Percentiles rank a stretch among this genome's conserved stretches.
Conservation (phyloP, 2,797 vertebrate genomes). For the Cossypha caffra region DNA sequence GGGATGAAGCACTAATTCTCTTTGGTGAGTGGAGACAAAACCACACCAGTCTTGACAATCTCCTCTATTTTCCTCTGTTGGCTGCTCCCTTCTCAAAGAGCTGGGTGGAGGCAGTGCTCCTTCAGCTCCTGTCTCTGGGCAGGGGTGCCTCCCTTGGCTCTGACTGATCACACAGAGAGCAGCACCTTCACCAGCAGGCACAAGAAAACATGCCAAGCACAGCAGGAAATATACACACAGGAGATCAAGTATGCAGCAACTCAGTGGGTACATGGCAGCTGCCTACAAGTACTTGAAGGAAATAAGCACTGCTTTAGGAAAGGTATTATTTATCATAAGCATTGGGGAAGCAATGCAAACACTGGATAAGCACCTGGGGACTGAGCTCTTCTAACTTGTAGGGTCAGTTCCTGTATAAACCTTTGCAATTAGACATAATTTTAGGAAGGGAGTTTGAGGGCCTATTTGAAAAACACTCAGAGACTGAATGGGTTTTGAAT, state of each 20-base stretch:
- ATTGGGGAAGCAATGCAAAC: background rate
- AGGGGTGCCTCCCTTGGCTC: background rate
- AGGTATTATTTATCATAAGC: background rate
- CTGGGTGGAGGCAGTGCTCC: background rate
- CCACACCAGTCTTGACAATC: background rate
- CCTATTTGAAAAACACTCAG: background rate
- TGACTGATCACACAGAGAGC: background rate
- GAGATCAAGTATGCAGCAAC: background rate
- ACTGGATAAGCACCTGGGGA: background rate
- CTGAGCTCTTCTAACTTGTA: background rate
- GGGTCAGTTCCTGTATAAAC: background rate
- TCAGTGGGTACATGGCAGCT: background rate
- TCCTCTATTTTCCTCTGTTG: fast-evolving
- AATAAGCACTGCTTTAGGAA: background rate
- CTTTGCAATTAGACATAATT: background rate
- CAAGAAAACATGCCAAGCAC: background rate
- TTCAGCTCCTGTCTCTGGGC: fast-evolving
- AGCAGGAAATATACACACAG: background rate
- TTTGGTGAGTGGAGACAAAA: background rate
- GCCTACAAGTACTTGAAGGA: background rate
- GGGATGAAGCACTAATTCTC: background rate
- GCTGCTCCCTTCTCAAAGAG: fast-evolving
- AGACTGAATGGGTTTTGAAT: background rate
- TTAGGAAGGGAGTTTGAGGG: background rate
- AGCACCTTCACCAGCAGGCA: background rate